Conservation (phyloP, 2,888 invertebrate species). For the Callyntrura guangdongensis region DNA sequence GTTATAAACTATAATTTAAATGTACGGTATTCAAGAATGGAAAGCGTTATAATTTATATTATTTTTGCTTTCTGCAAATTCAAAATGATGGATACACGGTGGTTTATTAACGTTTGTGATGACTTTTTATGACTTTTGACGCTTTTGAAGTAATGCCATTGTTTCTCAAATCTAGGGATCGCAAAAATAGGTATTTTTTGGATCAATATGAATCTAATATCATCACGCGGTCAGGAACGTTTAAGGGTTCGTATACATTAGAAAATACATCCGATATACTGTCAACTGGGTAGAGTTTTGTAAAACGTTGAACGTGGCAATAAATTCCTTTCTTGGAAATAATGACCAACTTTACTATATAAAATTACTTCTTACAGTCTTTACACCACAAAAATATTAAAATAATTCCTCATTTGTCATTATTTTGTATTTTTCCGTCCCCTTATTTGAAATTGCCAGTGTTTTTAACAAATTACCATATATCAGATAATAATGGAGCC, state of each 20-base stretch:
- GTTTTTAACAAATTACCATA: neutral
- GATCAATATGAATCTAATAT: constrained; percentile 53
- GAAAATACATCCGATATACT: too few relatives aligned
- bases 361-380: too few relatives aligned
- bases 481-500: neutral
- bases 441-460: too few relatives aligned
- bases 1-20: neutral
- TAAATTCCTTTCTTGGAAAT: too few relatives aligned
- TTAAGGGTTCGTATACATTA: neutral
- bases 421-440: too few relatives aligned
- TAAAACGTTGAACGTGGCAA: too few relatives aligned
- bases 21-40: neutral
- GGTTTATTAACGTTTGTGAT: too few relatives aligned
- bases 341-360: too few relatives aligned
- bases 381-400: neutral
- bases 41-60: constrained; percentile 3
- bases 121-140: neutral
- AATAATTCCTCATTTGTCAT: neutral
- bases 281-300: too few relatives aligned
- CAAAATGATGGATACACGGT: neutral
- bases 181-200: too few relatives aligned
- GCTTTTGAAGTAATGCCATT: constrained; percentile 19
- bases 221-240: too few relatives aligned
- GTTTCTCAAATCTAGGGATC: too few relatives aligned
- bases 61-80: neutral